Base-by-base conservation (phyloP, 2,113 vertebrate genomes). In the Pao palembangensis region DNA sequence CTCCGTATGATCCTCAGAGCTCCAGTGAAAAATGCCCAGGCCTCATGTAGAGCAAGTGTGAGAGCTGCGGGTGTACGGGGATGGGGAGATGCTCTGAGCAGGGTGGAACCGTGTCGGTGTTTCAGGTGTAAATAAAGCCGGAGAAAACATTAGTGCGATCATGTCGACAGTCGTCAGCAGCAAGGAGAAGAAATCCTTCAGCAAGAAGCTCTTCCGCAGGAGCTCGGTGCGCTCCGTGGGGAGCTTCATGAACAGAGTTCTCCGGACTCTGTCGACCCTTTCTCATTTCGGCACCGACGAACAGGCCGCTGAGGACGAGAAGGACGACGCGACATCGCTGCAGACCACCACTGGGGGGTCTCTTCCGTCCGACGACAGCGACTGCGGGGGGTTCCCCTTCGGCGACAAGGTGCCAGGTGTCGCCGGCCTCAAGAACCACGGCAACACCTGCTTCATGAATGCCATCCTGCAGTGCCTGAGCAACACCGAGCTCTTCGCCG, bases 371-470 rank as follows among this genome's bases (percentile, higher is more conserved):
- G 90, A 89, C 60, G 89, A 90, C 75, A 89, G 88, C 69, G 82
- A 88, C 69, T 83, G 86, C 31, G 80, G 87, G 38, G 89, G 79
- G 0, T 90, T 90, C 59, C 82, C 86, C 0, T 88, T 83, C 51
- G 85, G 83, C 8, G 84, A 91, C 62, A 93, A 91, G 58, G 91
- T 94, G 58, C 96, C 96, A 8, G 96, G 95, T 2, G 94, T 96
- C 61, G 87, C 94, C 71, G 96, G 96, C 13, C 93, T 98, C 61
- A 95, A 94, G 81, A 98, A 98, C 89, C 96, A 98, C 88, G 96
- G 96, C 51, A 98, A 98, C 93, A 98, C 96, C 86, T 98, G 96
- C 91, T 98, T 98, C 90, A 98, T 98, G 96, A 98, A 98, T 91
- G 96, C 96, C 54, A 94, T 96, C 83, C 88, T 98, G 76, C 96